These are phyloP conservation scores for Eucidaris tribuloides DNA, from an alignment of 35 echinoderm and acorn worm genomes.

Conservation along the genomic window DNA sequence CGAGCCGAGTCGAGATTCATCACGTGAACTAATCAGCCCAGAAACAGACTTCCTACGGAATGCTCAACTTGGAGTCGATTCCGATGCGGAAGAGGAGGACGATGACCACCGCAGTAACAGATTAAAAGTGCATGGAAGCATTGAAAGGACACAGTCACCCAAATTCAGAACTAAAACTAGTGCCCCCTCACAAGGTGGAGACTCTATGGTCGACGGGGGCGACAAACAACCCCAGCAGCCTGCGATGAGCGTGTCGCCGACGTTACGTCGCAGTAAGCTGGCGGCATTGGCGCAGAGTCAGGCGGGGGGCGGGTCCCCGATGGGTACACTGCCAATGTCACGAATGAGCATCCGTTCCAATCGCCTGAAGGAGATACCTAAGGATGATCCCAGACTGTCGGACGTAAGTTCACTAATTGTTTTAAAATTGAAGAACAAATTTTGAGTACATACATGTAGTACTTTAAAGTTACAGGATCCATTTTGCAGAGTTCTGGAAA, in stretches of 20 bases:
- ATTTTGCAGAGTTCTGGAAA: too few relatives aligned
- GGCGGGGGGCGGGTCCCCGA: conserved; percentile 7
- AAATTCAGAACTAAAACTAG: too few relatives aligned
- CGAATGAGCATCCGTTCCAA: conserved; percentile 81
- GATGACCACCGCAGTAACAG: neutral
- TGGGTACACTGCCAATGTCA: too few relatives aligned
- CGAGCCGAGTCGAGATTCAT: neutral
- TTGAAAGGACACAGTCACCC: neutral
- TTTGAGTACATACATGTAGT: too few relatives aligned
- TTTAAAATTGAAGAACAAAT: too few relatives aligned
- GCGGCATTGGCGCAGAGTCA: neutral
- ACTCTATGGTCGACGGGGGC: neutral
- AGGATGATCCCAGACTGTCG: conserved; percentile 81
- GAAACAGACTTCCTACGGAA: conserved; percentile 15
- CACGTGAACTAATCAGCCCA: neutral
- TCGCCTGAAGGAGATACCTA: conserved; percentile 88
- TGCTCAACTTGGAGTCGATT: conserved; percentile 1
- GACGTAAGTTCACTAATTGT: conserved; percentile 96
- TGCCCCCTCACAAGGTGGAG: neutral
- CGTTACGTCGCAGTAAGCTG: conserved; percentile 17
- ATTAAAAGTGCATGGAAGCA: neutral
- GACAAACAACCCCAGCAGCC: neutral
- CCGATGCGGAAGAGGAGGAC: neutral
- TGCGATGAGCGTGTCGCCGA: conserved; percentile 16
- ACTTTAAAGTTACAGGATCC: too few relatives aligned